A percentile compares a stretch with the other conserved stretches of the same genome.
These are phyloP conservation scores for Setophaga petechia DNA, from an alignment of 2,113 vertebrate species.

Conservation along the genomic window DNA sequence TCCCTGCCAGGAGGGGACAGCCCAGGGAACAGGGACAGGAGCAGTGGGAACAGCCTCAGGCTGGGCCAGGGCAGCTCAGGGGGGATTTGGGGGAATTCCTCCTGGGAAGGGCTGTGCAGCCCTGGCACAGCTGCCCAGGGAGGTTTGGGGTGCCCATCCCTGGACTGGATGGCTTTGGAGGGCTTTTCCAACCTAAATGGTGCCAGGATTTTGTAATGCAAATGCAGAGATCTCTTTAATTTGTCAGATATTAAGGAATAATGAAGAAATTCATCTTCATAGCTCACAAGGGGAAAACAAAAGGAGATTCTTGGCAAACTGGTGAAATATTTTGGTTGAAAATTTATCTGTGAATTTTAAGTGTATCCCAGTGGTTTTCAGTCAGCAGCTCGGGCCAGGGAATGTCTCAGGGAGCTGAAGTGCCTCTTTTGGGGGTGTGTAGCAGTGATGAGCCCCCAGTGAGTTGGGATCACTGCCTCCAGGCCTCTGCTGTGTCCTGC, in stretches of 20 bases:
- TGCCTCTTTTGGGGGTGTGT: not conserved
- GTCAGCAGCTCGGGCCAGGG: not conserved
- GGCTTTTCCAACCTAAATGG: not conserved
- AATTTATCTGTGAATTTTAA: not conserved
- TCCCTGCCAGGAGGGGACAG: not conserved
- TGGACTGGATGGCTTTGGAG: not conserved
- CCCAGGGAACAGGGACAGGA: not conserved
- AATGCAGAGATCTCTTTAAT: not conserved
- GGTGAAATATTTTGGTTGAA: not conserved
- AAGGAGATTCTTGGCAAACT: not conserved
- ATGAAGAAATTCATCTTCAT: not conserved
- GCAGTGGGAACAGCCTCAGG: not conserved
- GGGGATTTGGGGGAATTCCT: not conserved
- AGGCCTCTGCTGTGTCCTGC: not conserved
- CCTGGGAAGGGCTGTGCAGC: not conserved
- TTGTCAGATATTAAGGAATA: not conserved
- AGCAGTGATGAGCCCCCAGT: not conserved
- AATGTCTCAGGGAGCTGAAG: not conserved
- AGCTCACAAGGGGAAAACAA: not conserved
- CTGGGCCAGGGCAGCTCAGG: not conserved
- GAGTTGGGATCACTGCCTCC: not conserved
- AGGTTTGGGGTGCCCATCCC: not conserved
- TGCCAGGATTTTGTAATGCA: not conserved
- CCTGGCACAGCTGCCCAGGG: not conserved
- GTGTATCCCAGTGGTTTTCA: not conserved